These are phyloP conservation scores for Ceramica pisi DNA, from an alignment of 2,888 invertebrate species.

Conservation along the genomic window DNA sequence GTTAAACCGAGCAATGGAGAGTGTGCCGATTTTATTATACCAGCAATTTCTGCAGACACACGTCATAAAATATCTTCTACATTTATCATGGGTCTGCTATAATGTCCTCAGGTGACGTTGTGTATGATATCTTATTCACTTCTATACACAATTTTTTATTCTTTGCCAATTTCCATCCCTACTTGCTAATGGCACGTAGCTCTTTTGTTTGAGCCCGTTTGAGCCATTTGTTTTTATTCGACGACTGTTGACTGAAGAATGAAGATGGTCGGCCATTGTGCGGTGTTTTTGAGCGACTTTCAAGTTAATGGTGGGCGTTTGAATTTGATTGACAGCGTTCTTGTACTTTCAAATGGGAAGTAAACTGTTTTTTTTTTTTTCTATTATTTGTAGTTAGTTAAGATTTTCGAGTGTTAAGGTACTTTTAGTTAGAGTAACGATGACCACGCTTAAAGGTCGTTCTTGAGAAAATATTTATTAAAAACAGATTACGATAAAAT, in stretches of 20 bases:
- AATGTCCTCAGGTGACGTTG: background rate
- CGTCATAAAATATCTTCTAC: too few species aligned
- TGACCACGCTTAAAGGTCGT: too few species aligned
- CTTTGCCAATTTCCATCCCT: slow-evolving; percentile 53
- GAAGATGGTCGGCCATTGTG: slow-evolving; percentile 35
- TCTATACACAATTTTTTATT: background rate
- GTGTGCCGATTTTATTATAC: too few species aligned
- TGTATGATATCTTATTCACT: background rate
- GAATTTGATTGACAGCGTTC: slow-evolving; percentile 14
- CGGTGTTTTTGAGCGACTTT: slow-evolving; percentile 46
- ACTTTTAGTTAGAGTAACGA: too few species aligned
- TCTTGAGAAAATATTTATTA: too few species aligned
- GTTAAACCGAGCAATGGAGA: too few species aligned
- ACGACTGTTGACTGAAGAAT: slow-evolving; percentile 34
- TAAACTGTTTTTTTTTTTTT: background rate
- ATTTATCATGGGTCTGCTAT: background rate
- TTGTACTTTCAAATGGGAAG: background rate
- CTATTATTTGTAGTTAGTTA: too few species aligned
- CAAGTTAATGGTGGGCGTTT: slow-evolving; percentile 23
- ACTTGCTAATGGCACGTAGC: slow-evolving; percentile 70
- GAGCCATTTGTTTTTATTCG: slow-evolving; percentile 65
- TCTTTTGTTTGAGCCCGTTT: slow-evolving; percentile 61
- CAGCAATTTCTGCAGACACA: too few species aligned
- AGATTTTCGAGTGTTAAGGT: too few species aligned
- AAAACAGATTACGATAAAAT: too few species aligned